A percentile compares a stretch with the other conserved stretches of the same genome.
Conservation (phyloP, 2,888 invertebrate genomes). For the Molorchus minor region DNA sequence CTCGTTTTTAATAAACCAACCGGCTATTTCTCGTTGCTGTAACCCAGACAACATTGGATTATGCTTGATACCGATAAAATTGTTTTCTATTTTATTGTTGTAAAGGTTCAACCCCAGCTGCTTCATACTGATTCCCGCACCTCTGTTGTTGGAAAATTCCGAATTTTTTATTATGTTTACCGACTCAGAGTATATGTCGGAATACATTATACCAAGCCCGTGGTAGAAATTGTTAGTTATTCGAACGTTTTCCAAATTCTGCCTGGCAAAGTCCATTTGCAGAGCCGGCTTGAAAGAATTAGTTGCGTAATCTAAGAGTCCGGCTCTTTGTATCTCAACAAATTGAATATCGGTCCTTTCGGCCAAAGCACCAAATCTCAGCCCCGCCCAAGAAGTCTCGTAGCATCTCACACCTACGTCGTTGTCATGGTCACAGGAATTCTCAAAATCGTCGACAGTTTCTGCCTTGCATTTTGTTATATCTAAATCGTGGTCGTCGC, state of each 20-base stretch:
- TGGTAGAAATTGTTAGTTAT: conserved; percentile 89
- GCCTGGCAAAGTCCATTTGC: conserved; percentile 86
- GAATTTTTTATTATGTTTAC: conserved; percentile 85
- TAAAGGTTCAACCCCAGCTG: conserved; percentile 85
- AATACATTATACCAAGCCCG: conserved; percentile 92
- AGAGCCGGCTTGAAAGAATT: conserved; percentile 88
- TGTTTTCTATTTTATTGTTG: conserved; percentile 83
- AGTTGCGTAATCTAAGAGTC: conserved; percentile 91
- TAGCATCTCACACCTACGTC: conserved; percentile 91
- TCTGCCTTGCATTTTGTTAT: conserved; percentile 89
- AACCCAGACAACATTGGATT: conserved; percentile 85
- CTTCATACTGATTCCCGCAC: conserved; percentile 90
- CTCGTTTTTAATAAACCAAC: conserved; percentile 83
- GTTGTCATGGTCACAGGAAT: conserved; percentile 86
- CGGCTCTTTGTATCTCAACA: conserved; percentile 90
- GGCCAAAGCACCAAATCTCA: conserved; percentile 88
- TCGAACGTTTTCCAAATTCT: conserved; percentile 82
- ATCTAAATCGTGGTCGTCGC: conserved; percentile 90
- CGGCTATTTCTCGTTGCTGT: conserved; percentile 90
- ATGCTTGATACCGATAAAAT: conserved; percentile 91
- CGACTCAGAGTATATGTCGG: conserved; percentile 89
- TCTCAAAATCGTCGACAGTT: conserved; percentile 79
- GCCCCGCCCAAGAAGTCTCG: conserved; percentile 93
- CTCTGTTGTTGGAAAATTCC: conserved; percentile 83
- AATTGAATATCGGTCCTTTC: conserved; percentile 88